Evolutionary conservation across 2,113 vertebrate species (phyloP).

Genomic region (Pteronura brasiliensis): DNA sequence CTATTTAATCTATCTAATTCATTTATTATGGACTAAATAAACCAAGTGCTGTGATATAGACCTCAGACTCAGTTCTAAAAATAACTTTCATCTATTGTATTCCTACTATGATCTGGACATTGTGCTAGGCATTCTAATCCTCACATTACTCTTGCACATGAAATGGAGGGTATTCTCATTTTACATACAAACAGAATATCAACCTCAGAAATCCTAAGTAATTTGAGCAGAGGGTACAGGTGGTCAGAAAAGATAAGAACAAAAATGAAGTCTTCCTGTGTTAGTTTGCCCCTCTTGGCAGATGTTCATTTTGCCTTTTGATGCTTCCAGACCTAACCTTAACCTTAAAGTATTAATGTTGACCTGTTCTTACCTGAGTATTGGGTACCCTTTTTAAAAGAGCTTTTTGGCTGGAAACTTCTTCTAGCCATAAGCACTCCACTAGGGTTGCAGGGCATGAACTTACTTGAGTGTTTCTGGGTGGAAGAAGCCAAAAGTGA

Average conservation of each 20-base stretch:
- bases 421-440: conserved; percentile 21
- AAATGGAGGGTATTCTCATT: conserved; percentile 7
- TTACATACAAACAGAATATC: background rate
- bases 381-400: background rate
- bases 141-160: background rate
- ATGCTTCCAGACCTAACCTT: conserved; percentile 7
- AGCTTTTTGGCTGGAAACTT: background rate
- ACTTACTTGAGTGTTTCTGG: background rate
- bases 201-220: conserved; percentile 11
- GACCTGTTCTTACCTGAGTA: background rate
- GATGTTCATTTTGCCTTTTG: conserved; percentile 27
- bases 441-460: background rate
- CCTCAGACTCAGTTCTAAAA: conserved; percentile 4
- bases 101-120: background rate
- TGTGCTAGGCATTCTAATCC: background rate
- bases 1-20: background rate
- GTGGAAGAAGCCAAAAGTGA: background rate
- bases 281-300: background rate
- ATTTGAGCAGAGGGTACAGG: background rate
- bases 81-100: background rate
- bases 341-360: background rate
- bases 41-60: background rate
- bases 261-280: background rate
- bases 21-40: conserved; percentile 36
- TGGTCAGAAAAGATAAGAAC: background rate